phyloP scores from a whole-genome alignment of 2,888 invertebrate species.

The Pomacea canaliculata region DNA sequence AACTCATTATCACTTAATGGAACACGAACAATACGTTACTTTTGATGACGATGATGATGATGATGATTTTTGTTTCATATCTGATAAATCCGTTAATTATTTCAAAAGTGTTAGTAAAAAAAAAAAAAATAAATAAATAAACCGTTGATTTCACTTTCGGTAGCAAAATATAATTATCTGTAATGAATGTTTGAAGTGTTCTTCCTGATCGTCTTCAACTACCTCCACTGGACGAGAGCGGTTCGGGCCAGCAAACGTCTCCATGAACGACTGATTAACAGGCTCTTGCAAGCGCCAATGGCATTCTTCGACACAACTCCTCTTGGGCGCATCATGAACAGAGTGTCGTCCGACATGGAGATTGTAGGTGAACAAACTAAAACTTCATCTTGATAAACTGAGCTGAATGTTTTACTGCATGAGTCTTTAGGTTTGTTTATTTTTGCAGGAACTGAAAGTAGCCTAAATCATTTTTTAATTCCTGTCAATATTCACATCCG shows the following conservation, averaged over 20 bases:
- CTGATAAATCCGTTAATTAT: too few species aligned
- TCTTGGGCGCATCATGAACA: slow-evolving; percentile 48
- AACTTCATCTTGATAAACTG: too few species aligned
- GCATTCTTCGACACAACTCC: slow-evolving; percentile 58
- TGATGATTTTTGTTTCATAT: too few species aligned
- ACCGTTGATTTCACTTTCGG: too few species aligned
- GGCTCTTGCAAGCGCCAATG: slow-evolving; percentile 40
- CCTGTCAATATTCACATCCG: too few species aligned
- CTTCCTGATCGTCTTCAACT: slow-evolving; percentile 23
- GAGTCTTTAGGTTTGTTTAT: not conserved
- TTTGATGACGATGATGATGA: too few species aligned
- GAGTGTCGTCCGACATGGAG: slow-evolving; percentile 52
- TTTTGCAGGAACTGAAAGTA: not conserved
- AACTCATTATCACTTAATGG: too few species aligned
- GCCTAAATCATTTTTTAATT: not conserved
- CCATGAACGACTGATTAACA: slow-evolving; percentile 25
- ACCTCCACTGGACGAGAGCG: slow-evolving; percentile 31
- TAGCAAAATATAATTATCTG: too few species aligned
- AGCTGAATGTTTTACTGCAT: not conserved
- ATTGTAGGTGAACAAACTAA: slow-evolving; percentile 20
- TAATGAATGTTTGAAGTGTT: slow-evolving; percentile 19
- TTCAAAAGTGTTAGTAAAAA: too few species aligned
- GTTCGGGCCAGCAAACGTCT: slow-evolving; percentile 29
- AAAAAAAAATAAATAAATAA: too few species aligned
- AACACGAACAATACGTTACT: too few species aligned